A percentile compares a stretch with the other conserved stretches of the same genome.
phyloP scores from a whole-genome alignment of 2,888 invertebrate species.

The Taenaris catops region DNA sequence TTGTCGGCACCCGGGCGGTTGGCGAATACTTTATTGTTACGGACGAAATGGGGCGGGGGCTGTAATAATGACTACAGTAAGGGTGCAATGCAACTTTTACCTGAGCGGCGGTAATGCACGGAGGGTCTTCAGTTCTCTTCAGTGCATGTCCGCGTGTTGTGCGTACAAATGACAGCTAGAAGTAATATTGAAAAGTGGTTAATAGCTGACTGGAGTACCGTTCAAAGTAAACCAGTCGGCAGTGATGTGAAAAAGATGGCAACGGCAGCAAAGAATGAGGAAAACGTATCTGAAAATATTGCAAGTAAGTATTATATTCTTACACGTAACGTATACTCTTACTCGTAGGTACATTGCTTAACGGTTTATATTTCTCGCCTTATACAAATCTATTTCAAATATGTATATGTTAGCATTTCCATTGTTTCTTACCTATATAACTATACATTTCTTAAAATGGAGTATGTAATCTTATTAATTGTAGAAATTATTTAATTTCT shows the following conservation, averaged over 20 bases:
- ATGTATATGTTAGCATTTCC: no score
- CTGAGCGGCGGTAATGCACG: constrained; percentile 34
- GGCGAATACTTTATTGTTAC: constrained; percentile 65
- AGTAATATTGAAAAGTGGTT: constrained; percentile 49
- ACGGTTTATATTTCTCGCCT: no score
- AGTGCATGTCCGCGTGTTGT: constrained; percentile 12
- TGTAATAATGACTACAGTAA: constrained; percentile 54
- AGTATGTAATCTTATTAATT: no score
- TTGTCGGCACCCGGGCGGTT: constrained; percentile 46
- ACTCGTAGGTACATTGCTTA: no score
- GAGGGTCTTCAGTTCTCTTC: constrained; percentile 19
- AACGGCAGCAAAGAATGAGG: constrained; percentile 9
- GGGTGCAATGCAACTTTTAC: constrained; percentile 71
- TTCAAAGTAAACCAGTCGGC: constrained; percentile 15
- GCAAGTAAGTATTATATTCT: constrained; percentile 15
- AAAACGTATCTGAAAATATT: constrained; percentile 3
- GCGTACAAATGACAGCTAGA: constrained; percentile 27
- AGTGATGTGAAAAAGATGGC: constrained; percentile 20
- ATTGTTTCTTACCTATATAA: no score
- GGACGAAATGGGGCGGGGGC: constrained; percentile 43
- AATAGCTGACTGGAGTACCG: constrained; percentile 47
- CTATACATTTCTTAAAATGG: no score
- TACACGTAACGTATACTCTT: constrained; percentile 1
- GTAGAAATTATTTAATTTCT: no score
- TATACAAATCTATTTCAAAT: no score